Evolutionary conservation across 2,888 invertebrate species (phyloP).

Genomic region (Tuberolachnus salignus): DNA sequence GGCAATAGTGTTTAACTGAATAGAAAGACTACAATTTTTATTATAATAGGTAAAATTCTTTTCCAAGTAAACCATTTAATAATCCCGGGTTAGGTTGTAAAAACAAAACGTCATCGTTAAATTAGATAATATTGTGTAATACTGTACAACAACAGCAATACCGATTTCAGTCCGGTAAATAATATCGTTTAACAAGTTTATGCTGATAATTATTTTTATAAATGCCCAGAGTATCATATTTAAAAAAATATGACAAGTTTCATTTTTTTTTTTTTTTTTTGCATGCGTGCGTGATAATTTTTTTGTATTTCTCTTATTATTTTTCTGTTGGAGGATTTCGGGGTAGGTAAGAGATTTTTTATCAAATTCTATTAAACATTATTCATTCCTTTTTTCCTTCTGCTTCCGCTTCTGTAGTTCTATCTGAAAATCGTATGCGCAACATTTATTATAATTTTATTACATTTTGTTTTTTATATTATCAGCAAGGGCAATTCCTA

Average conservation of each 20-base stretch:
- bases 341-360: not conserved
- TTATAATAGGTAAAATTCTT: not conserved
- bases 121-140: not conserved
- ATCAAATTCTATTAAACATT: not conserved
- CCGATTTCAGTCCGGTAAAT: not conserved
- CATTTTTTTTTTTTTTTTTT: too few species aligned
- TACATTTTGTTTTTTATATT: conserved; percentile 24
- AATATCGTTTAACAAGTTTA: too few species aligned
- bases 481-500: not conserved
- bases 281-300: not conserved
- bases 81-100: too few species aligned
- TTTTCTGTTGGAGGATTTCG: not conserved
- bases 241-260: not conserved
- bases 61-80: not conserved
- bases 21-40: not conserved
- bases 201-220: too few species aligned
- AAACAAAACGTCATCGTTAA: too few species aligned
- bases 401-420: conserved; percentile 17
- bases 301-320: not conserved
- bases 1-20: not conserved
- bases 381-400: conserved; percentile 8
- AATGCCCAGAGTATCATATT: not conserved
- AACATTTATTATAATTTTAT: conserved; percentile 31
- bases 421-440: not conserved
- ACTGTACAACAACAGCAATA: not conserved